A percentile compares a stretch with the other conserved stretches of the same genome.
Conservation (phyloP, 2,113 vertebrate species). For the Spea bombifrons region DNA sequence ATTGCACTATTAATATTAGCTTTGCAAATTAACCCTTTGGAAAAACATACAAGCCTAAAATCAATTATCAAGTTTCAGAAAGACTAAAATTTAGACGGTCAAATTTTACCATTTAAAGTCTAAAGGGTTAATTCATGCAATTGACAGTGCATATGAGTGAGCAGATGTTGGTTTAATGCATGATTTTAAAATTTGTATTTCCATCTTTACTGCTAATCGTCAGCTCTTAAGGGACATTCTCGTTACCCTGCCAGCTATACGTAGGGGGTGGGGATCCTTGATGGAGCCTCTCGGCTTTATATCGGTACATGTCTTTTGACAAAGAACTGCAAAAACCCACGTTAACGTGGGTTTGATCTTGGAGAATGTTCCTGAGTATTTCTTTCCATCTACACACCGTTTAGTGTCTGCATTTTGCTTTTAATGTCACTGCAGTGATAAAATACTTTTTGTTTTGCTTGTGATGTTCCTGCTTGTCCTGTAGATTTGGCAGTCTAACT, state of each 20-base stretch:
- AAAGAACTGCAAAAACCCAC: too few species aligned
- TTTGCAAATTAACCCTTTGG: conserved; percentile 81
- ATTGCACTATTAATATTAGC: conserved; percentile 74
- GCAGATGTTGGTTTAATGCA: conserved; percentile 71
- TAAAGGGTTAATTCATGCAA: conserved; percentile 84
- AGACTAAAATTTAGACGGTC: neutral
- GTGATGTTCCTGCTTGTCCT: conserved; percentile 25
- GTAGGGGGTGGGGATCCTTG: too few species aligned
- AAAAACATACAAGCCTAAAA: conserved; percentile 67
- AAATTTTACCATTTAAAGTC: conserved; percentile 51
- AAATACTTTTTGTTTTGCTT: conserved; percentile 19
- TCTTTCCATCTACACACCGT: too few species aligned
- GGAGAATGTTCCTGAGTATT: too few species aligned
- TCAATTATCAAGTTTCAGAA: conserved; percentile 48
- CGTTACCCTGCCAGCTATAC: neutral
- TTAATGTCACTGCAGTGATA: neutral
- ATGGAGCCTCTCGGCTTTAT: too few species aligned
- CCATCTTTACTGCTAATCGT: neutral
- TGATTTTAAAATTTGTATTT: conserved; percentile 52
- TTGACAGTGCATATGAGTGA: conserved; percentile 68
- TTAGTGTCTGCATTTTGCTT: neutral
- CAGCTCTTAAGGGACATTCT: neutral
- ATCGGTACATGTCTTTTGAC: too few species aligned
- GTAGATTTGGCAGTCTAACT: conserved; percentile 16
- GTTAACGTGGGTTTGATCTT: too few species aligned